phyloP scores from a whole-genome alignment of 2,888 invertebrate species.

The Aquatica leii region DNA sequence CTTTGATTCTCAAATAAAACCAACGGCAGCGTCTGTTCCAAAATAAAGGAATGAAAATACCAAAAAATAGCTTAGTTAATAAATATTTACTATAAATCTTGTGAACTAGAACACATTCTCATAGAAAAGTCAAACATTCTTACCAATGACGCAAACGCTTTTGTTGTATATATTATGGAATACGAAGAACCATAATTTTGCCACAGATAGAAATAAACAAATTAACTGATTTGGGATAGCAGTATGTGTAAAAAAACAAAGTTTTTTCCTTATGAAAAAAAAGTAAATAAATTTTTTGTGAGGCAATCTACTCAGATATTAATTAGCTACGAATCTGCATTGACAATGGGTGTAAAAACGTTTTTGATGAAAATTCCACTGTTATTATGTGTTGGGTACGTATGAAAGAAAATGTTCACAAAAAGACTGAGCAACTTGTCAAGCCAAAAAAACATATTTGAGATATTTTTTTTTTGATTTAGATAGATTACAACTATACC shows the following conservation, averaged over 20 bases:
- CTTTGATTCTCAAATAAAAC: too few species aligned
- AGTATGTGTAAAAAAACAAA: too few species aligned
- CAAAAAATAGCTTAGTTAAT: too few species aligned
- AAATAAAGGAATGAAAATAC: too few species aligned
- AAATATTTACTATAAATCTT: too few species aligned
- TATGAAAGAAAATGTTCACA: not conserved
- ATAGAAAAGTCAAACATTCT: too few species aligned
- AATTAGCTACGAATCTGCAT: constrained; percentile 8
- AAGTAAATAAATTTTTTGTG: constrained; percentile 1
- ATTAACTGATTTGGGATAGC: too few species aligned
- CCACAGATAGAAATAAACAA: too few species aligned
- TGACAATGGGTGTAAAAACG: not conserved
- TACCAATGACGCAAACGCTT: not conserved
- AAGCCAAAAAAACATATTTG: not conserved
- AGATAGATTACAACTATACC: not conserved
- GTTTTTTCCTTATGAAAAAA: not conserved
- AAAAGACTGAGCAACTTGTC: not conserved
- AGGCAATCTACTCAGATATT: constrained; percentile 4
- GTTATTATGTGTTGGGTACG: too few species aligned
- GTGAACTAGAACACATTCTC: too few species aligned
- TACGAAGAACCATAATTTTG: constrained; percentile 6
- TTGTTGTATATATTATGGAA: constrained; percentile 3
- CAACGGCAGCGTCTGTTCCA: too few species aligned
- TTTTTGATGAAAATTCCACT: too few species aligned
- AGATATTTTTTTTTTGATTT: not conserved